Percentiles rank a stretch among this genome's conserved stretches.
These are phyloP conservation scores for Eupithecia subfuscata DNA, from an alignment of 2,888 invertebrate species.

Conservation along the genomic window DNA sequence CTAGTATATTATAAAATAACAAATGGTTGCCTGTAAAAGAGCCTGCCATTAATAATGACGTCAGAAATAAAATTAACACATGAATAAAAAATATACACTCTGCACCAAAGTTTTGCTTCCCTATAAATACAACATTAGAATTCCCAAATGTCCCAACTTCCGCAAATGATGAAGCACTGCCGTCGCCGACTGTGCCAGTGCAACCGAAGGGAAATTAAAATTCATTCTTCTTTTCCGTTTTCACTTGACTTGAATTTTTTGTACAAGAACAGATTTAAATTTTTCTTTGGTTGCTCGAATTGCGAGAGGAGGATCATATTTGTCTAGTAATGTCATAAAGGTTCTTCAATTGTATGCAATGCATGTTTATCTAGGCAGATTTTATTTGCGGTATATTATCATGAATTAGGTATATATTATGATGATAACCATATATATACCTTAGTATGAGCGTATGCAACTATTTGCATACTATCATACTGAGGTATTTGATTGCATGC, in stretches of 20 bases:
- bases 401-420: not conserved
- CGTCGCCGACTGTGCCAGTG: slow-evolving; percentile 34
- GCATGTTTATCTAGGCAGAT: not conserved
- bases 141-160: not conserved
- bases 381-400: not conserved
- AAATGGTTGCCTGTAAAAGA: too few relatives aligned
- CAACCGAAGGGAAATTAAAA: slow-evolving; percentile 50
- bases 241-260: slow-evolving; percentile 37
- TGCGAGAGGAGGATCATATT: not conserved
- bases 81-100: not conserved
- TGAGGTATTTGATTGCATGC: not conserved
- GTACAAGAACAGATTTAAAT: slow-evolving; percentile 32
- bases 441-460: too few relatives aligned
- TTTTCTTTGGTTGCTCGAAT: slow-evolving; percentile 22
- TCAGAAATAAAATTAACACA: not conserved
- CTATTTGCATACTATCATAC: too few relatives aligned
- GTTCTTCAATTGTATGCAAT: not conserved
- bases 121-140: not conserved
- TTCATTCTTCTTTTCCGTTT: slow-evolving; percentile 41
- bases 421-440: too few relatives aligned
- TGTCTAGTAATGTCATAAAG: not conserved
- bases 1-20: too few relatives aligned
- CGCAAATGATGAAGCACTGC: slow-evolving; percentile 15
- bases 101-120: not conserved
- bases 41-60: too few relatives aligned